These are phyloP conservation scores for Cryptocheilus praepositus DNA, from an alignment of 2,888 invertebrate genomes.

Conservation along the genomic window DNA sequence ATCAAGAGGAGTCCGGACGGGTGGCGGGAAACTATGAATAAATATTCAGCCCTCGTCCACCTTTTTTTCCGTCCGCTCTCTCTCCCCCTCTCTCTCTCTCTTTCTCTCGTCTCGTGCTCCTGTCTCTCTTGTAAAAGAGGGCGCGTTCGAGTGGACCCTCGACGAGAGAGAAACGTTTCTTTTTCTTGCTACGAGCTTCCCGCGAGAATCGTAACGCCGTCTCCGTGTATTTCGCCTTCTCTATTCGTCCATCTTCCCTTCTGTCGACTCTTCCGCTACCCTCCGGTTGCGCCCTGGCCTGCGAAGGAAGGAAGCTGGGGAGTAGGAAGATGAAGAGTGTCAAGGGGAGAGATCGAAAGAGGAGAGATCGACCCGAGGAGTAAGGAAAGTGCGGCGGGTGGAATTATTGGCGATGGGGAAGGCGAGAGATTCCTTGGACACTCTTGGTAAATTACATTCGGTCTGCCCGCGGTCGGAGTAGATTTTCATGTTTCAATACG, in stretches of 20 bases:
- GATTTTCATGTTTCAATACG: constrained; percentile 13
- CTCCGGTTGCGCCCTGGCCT: not conserved
- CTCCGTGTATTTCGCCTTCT: constrained; percentile 16
- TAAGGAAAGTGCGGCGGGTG: constrained; percentile 18
- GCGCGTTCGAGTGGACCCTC: constrained; percentile 42
- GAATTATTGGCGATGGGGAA: constrained; percentile 27
- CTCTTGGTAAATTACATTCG: constrained; percentile 39
- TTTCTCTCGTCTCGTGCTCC: not conserved
- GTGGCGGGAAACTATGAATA: constrained; percentile 50
- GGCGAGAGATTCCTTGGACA: constrained; percentile 22
- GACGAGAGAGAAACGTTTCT: constrained; percentile 34
- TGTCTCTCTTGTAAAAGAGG: constrained; percentile 2
- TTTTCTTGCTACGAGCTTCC: constrained; percentile 36
- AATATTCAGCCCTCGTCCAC: constrained; percentile 50
- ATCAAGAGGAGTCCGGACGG: constrained; percentile 39
- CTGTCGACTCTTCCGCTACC: constrained; percentile 18
- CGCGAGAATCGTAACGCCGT: constrained; percentile 44
- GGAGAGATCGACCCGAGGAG: not conserved
- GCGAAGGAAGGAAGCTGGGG: not conserved
- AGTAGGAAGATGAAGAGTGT: no score
- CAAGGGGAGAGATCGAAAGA: not conserved
- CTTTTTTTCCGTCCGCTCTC: not conserved
- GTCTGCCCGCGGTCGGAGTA: constrained; percentile 15
- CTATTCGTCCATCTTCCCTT: constrained; percentile 7
- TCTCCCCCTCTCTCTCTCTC: not conserved